Evolutionary conservation across 2,888 invertebrate species (phyloP).

Genomic region (Arge pagana): DNA sequence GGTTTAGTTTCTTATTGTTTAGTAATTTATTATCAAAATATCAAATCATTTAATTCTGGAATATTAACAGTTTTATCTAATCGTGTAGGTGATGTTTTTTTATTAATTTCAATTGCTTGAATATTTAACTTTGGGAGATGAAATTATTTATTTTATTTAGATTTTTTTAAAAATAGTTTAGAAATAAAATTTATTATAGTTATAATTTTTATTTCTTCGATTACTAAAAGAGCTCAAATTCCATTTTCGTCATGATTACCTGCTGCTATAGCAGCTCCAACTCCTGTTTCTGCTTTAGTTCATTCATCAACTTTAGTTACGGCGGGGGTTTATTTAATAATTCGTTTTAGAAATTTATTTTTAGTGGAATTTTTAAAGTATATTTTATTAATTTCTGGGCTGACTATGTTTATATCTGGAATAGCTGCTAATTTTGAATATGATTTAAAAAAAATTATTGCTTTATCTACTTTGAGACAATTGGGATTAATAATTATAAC

Average conservation of each 20-base stretch:
- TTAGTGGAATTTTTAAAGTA: slow-evolving; percentile 55
- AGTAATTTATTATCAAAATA: slow-evolving; percentile 74
- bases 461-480: slow-evolving; percentile 76
- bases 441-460: slow-evolving; percentile 81
- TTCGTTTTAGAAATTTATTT: slow-evolving; percentile 68
- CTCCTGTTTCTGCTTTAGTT: slow-evolving; percentile 76
- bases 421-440: slow-evolving; percentile 67
- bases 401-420: slow-evolving; percentile 68
- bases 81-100: slow-evolving; percentile 74
- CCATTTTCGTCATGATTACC: slow-evolving; percentile 80
- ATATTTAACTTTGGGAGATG: slow-evolving; percentile 63
- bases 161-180: slow-evolving; percentile 59
- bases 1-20: slow-evolving; percentile 75
- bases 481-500: slow-evolving; percentile 74
- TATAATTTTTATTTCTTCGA: slow-evolving; percentile 60
- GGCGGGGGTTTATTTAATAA: slow-evolving; percentile 74
- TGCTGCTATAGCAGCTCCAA: slow-evolving; percentile 77
- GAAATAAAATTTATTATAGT: slow-evolving; percentile 47
- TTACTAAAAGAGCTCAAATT: slow-evolving; percentile 81
- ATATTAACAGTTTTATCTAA: slow-evolving; percentile 75
- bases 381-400: slow-evolving; percentile 62
- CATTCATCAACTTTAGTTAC: slow-evolving; percentile 82
- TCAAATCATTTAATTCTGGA: slow-evolving; percentile 70
- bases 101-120: slow-evolving; percentile 67
- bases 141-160: slow-evolving; percentile 63